Evolutionary conservation across 1,140 invertebrate species (phyloP).

Genomic region (Drosophila triauraria): DNA sequence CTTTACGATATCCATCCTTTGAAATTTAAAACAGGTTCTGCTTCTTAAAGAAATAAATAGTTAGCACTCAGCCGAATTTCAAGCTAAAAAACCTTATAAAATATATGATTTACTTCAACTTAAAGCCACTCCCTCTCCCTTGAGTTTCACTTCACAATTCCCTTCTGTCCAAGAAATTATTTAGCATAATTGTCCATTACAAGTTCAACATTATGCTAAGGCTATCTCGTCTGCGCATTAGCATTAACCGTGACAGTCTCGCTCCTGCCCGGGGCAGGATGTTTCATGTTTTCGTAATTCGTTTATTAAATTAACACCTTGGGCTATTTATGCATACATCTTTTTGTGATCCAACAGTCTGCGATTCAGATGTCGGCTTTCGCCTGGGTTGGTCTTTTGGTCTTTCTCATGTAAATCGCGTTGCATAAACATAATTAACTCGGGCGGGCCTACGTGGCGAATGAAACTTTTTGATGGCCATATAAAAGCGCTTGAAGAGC

Average conservation of each 20-base stretch:
- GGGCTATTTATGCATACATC: constrained; percentile 69
- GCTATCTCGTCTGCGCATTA: constrained; percentile 27
- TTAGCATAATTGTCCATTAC: constrained; percentile 44
- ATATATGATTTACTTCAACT: background rate
- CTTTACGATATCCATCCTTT: background rate
- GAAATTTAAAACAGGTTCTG: too few relatives aligned
- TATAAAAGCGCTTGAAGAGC: constrained; percentile 62
- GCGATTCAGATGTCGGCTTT: constrained; percentile 52
- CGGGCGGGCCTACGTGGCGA: constrained; percentile 50
- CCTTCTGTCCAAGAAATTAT: constrained; percentile 10
- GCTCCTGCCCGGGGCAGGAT: constrained; percentile 7
- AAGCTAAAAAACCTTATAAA: background rate
- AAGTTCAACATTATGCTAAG: constrained; percentile 53
- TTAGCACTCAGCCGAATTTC: too few relatives aligned
- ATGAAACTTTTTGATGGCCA: constrained; percentile 70
- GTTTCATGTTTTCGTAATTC: constrained; percentile 74
- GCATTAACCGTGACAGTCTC: constrained; percentile 40
- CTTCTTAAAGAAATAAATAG: background rate
- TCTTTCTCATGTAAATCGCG: constrained; percentile 71
- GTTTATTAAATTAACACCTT: constrained; percentile 77
- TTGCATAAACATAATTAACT: constrained; percentile 78
- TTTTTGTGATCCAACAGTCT: constrained; percentile 22
- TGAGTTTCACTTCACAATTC: background rate
- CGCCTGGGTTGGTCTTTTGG: constrained; percentile 55
- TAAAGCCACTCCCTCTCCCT: background rate